These are phyloP conservation scores for Nylanderia fulva DNA, from an alignment of 1,140 invertebrate genomes.

Conservation along the genomic window DNA sequence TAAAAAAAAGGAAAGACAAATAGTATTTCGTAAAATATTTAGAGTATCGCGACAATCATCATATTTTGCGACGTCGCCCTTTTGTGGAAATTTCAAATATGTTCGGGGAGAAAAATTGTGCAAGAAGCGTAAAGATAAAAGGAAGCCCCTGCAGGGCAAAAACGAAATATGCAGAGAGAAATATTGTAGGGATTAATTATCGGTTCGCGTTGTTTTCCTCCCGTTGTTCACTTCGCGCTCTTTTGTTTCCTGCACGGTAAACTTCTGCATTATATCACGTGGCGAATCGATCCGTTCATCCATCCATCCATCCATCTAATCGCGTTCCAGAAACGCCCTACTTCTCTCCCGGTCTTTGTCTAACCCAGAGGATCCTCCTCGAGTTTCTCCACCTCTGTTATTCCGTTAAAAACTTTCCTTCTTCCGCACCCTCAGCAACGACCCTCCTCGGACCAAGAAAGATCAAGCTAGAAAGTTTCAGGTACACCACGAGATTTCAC, in stretches of 20 bases:
- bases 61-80: neutral
- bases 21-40: neutral
- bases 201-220: neutral
- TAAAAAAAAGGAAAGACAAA: too few relatives aligned
- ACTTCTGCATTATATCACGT: conserved; percentile 23
- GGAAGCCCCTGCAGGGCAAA: neutral
- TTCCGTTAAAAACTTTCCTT: conserved; percentile 44
- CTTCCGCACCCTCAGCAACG: neutral
- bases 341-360: conserved; percentile 14
- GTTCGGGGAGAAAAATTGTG: neutral
- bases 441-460: neutral
- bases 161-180: neutral
- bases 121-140: neutral
- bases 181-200: neutral
- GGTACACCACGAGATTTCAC: conserved; percentile 7
- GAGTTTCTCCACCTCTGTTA: conserved; percentile 19
- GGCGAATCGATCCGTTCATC: conserved; percentile 48
- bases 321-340: neutral
- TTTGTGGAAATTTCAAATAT: neutral
- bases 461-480: conserved; percentile 7
- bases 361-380: neutral
- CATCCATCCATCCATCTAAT: conserved; percentile 15
- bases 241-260: conserved; percentile 19
- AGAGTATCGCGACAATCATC: neutral
- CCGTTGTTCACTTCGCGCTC: neutral